Evolutionary conservation across 2,888 invertebrate genomes (phyloP), one percentile per base, ranked within the genome.

Genomic region (Candidula unifasciata): DNA sequence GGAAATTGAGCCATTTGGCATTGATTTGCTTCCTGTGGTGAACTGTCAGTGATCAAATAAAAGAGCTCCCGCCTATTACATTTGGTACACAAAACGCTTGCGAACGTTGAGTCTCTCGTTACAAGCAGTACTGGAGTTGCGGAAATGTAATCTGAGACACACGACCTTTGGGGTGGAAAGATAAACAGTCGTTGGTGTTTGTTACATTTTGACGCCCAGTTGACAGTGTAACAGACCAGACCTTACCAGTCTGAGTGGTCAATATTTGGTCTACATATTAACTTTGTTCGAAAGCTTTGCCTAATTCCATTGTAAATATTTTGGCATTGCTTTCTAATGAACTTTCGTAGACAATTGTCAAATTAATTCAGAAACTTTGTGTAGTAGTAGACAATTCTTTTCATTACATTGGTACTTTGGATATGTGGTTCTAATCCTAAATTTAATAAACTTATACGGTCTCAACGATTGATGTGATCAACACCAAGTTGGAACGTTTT

Each of bases 1-100:
- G n/a, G 73, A 73, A 73, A 73, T n/a, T 24, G 73, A 21, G 13
- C 0, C 73, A 2, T 52, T 73, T 73, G 73, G n/a, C 73, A 73
- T 73, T 44, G 73, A 73, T 73, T 73, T 73, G 52, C 27, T 52
- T 73, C 52, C 52, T 52, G 27, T 44, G 13, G 73, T 73, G 8
- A 52, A 52, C 73, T 73, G 73, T 44, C 73, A 44, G 44, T 44
- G 73, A 24, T 73, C 73, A 44, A 73, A 73, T 27, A 73, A n/a
- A 52, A n/a, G 27, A 13, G 44, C 44, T 13, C 27, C 73, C 44
- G 52, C 16, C 52, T 44, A 73, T 73, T 73, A 73, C 52, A 52
- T 21, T 73, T 44, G 73, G 44, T 73, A 24, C 24, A 52, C 52
- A 73, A 73, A 73, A n/a, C 44, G 73, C 44, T 73, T 73, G 73